Evolutionary conservation across 2,113 vertebrate species (phyloP), one percentile per base, ranked within the genome.

Genomic region (Hiodon tergisus): DNA sequence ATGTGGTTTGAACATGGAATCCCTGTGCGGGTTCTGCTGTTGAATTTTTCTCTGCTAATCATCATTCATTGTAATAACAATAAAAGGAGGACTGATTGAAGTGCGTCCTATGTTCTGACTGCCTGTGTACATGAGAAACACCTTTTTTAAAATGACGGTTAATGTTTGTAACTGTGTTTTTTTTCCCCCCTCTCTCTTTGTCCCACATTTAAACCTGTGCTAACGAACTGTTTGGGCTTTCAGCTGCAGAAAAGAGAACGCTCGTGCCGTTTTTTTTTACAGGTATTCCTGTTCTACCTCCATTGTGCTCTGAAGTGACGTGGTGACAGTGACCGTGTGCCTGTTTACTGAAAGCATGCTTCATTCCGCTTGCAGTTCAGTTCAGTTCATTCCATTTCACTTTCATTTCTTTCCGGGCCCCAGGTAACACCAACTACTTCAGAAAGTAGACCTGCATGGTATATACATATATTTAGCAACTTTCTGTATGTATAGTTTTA

Each of bases 181-280:
- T 55, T 52, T 71, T 3, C 5, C 0, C 14, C 51, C 54, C 31
- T 5, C 4, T 14, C 17, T 5, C 17, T 3, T 0, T n/a, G 31
- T 71, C 54, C 50, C 10, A 5, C 48, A 17, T 53, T 10, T n/a
- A 62, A 62, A 14, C n/a, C 7, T 63, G 16, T 59, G 70, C 57
- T 71, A 71, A 79, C 65, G 76, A 71, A 83, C 84, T 78, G 85
- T 81, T 89, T 87, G 88, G 81, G 85, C 83, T 90, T 87, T 83
- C 87, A 90, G 89, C 89, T 90, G 85, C 89, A 90, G 89, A 90
- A 90, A 87, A 87, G 89, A 83, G 89, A 90, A 82, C 85, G 87
- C 79, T 90, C 87, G 80, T 90, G 89, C 89, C 86, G 89, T 82
- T 85, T 88, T 85, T 89, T 87, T 85, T 88, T 88, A 81, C 87